Base-by-base conservation (phyloP, 2,797 vertebrate genomes). In the Sus cebifrons region DNA sequence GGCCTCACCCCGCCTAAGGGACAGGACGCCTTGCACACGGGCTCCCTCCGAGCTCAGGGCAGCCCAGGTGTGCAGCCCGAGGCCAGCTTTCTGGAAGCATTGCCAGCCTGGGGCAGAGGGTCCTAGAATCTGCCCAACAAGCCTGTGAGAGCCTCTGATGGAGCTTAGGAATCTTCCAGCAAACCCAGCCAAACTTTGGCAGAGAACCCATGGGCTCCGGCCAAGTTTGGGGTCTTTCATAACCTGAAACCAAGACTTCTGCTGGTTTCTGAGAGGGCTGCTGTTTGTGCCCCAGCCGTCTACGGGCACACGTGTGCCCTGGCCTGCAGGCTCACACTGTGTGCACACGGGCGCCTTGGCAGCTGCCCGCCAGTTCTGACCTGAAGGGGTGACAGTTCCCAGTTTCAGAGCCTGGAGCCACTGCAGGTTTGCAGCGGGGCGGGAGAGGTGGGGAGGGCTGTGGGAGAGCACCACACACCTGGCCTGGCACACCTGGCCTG, bases 91-190 rank as follows among this genome's bases (percentile, higher is more conserved):
- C 74, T 3, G 0, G 75, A 78, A 78, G n/a, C 27, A 0, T 29
- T 13, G 11, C 75, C 75, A 14, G 29, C 52, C 18, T 11, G 3
- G 4, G 75, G 29, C 75, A n/a, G 18, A 78, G n/a, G 3, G 6
- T 78, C 75, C 12, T 54, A 23, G 20, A 4, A 23, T 29, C 52
- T 56, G 75, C 29, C 77, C 3, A 2, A 27, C 7, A 2, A 2
- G 54, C n/a, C 75, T 58, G 20, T 0, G 0, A n/a, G 20, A 20
- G n/a, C 18, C 0, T 25, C 77, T 36, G 52, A 36, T 15, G 3
- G 56, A 58, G 77, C 20, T 32, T 32, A 58, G n/a, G 54, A 25
- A 3, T 79, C 54, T 9, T 54, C n/a, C 20, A 15, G 77, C 20
- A n/a, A 9, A 64, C n/a, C 54, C 1, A 4, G 21, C 54, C 13